A percentile compares a stretch with the other conserved stretches of the same genome.
phyloP scores from a whole-genome alignment of 2,113 vertebrate genomes.

The human region DNA sequence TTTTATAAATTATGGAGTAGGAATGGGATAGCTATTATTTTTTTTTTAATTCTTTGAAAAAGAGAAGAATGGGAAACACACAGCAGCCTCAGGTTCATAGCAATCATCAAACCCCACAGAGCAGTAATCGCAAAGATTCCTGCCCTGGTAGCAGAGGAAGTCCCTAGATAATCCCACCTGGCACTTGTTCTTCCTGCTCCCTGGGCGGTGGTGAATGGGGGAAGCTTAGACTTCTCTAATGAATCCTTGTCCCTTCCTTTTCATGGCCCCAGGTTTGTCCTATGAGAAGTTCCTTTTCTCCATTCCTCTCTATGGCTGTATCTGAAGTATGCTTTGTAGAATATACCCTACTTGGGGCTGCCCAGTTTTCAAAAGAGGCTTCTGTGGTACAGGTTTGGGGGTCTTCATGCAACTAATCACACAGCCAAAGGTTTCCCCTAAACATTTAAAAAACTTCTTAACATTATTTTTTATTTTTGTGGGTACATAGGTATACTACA shows the following conservation, averaged over 20 bases:
- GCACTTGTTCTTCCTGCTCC: background rate
- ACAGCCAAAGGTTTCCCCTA: background rate
- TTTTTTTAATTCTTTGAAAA: background rate
- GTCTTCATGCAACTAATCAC: background rate
- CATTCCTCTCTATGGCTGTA: background rate
- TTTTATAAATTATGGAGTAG: background rate
- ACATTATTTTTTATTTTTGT: too few species aligned
- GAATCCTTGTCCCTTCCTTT: background rate
- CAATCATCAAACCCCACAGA: background rate
- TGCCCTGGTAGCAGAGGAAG: background rate
- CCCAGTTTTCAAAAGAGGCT: constrained; percentile 21
- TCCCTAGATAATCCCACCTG: background rate
- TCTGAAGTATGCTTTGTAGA: background rate
- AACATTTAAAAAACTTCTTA: too few species aligned
- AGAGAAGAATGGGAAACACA: background rate
- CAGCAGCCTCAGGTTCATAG: background rate
- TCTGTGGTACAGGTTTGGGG: background rate
- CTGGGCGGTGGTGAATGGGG: rapidly evolving
- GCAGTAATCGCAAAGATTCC: background rate
- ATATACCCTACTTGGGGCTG: background rate
- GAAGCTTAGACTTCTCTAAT: background rate
- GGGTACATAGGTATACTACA: too few species aligned
- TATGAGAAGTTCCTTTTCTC: background rate
- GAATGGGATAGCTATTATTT: background rate
- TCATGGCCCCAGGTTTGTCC: background rate